phyloP scores from a whole-genome alignment of 2,888 invertebrate genomes.

The Patella ulyssiponensis region DNA sequence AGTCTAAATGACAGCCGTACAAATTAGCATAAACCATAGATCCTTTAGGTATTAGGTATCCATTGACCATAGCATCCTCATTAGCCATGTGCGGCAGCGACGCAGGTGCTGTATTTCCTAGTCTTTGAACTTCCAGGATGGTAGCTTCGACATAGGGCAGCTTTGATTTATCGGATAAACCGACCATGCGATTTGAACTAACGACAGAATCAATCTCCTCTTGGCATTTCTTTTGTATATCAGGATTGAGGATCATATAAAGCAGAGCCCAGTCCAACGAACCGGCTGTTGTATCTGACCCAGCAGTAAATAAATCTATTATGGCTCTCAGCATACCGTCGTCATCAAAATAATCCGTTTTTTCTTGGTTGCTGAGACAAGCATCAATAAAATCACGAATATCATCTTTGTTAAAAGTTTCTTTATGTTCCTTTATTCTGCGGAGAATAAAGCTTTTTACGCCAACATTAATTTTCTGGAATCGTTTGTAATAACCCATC shows the following conservation, averaged over 20 bases:
- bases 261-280: not conserved
- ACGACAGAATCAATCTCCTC: not conserved
- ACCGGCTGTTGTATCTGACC: not conserved
- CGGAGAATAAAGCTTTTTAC: not conserved
- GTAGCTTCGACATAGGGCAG: conserved; percentile 3
- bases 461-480: not conserved
- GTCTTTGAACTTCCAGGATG: not conserved
- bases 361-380: not conserved
- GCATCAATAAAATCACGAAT: conserved; percentile 3
- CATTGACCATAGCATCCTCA: not conserved
- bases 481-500: not conserved
- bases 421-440: not conserved
- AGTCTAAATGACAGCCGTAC: not conserved
- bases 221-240: not conserved
- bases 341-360: not conserved
- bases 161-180: not conserved
- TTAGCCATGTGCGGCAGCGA: not conserved
- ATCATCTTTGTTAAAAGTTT: not conserved
- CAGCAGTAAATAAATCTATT: not conserved
- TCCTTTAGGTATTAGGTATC: not conserved
- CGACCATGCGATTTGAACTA: not conserved
- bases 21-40: not conserved
- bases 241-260: not conserved
- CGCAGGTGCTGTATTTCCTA: not conserved
- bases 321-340: not conserved